Base-by-base conservation (phyloP, 2,888 invertebrate genomes). In the Cyclophora albipunctata region DNA sequence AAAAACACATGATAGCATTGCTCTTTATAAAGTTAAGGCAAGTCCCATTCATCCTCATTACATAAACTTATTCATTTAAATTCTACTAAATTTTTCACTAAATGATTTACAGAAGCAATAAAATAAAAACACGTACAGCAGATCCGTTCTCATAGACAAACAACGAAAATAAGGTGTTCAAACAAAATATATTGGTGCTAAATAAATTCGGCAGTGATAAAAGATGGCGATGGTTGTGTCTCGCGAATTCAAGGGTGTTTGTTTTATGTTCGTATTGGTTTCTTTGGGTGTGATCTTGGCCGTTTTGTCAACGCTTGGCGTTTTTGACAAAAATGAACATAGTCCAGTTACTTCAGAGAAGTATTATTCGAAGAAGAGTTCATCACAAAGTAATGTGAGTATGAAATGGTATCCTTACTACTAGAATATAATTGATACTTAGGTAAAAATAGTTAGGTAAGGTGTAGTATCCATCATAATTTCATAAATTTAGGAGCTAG, bases 221-320 rank as follows among this genome's bases (percentile, higher is more conserved):
- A 37, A 76, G 54, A 87, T 87, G 86, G 84, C 87, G 48, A 84
- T 84, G 81, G 84, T 84, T 4, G 74, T 84, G 49, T 82, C 86
- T 1, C 67, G 66, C 35, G 80, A 78, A 57, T 74, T 80, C 0
- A 85, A 84, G 73, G 84, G 79, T 55, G 67, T 84, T 49, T 76
- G 75, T 61, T 70, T 70, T 0, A 58, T 85, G 41, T 55, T 80
- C 0, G 3, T 83, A 4, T 48, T 86, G 6, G 69, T 83, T 51
- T 7, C 81, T 5, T 51, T 81, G 46, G 86, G 86, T 2, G 69
- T 86, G 7, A 66, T 60, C 45, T 61, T 86, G 46, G 78, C 84
- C 3, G 79, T 84, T 52, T 50, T 83, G 7, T 84, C 83, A 0
- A 75, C 84, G 0, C 34, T 81, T 48, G 67, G 69, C 4, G 53